Evolutionary conservation across 2,888 invertebrate species (phyloP).

Genomic region (Pycnomerus fuliginosus): DNA sequence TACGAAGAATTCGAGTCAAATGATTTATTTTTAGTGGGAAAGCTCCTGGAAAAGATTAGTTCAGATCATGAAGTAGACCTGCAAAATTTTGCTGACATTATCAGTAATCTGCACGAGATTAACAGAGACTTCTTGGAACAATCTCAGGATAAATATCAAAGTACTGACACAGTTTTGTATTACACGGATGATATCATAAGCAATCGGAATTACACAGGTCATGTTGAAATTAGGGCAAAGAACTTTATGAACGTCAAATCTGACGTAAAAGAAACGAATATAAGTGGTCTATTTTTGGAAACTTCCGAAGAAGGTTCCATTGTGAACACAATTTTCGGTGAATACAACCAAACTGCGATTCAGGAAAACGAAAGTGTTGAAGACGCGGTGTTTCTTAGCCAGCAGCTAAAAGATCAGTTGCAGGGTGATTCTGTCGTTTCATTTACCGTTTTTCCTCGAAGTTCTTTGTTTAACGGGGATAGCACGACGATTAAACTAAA

Average conservation of each 20-base stretch:
- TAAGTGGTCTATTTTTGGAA: background rate
- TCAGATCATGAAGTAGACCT: conserved; percentile 7
- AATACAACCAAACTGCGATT: no score
- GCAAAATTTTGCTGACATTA: conserved; percentile 5
- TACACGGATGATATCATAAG: conserved; percentile 57
- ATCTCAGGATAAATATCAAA: conserved; percentile 8
- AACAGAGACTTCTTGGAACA: conserved; percentile 2
- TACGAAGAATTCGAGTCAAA: conserved; percentile 6
- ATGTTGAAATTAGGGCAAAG: background rate
- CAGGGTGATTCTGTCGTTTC: no score
- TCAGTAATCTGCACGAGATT: conserved; percentile 13
- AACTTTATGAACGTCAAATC: conserved; percentile 1
- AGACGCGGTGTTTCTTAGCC: no score
- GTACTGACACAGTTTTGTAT: conserved; percentile 54
- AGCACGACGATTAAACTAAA: no score
- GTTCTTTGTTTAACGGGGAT: no score
- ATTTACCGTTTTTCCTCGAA: no score
- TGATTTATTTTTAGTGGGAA: conserved; percentile 14
- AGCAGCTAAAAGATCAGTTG: no score
- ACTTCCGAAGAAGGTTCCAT: no score
- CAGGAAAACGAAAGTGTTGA: no score
- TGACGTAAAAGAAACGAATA: background rate
- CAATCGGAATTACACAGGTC: background rate
- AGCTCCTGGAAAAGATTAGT: conserved; percentile 7
- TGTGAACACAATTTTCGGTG: no score